Evolutionary conservation across 2,888 invertebrate species (phyloP), one percentile per base, ranked within the genome.

Genomic region (Acronicta leporina): DNA sequence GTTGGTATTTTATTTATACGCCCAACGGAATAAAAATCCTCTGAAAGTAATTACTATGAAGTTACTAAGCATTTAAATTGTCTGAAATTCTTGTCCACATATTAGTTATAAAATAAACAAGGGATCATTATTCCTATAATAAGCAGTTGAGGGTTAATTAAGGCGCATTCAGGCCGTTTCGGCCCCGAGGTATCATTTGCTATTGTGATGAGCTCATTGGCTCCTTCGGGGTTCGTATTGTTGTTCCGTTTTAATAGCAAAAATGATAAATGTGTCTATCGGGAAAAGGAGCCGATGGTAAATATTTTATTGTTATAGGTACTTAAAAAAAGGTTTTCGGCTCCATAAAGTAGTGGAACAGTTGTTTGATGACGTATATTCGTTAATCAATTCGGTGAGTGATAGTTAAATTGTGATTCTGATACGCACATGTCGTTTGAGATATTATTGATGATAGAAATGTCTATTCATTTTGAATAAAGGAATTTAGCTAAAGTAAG

Each of bases 121-220:
- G 77, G 68, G 85, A 86, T 91, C 87, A 90, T 91, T 90, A 90
- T 87, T 86, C 74, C 80, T 84, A 83, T 83, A 87, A 88, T 88
- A 90, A 90, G 89, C 87, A 90, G 89, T 87, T 83, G 84, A 75
- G 87, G 87, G 92, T 92, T 94, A 94, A 94, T 94, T 93, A 93
- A 92, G 88, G 89, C 73, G 86, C 88, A 92, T 92, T 92, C 88
- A 91, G 83, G 76, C 84, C 78, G 82, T 83, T 83, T 80, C 81
- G 82, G 88, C 92, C 92, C 91, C 82, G 80, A 91, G 91, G 92
- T 92, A 93, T 92, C 92, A 92, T 92, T 94, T 90, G 89, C 91
- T 92, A 90, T 94, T 94, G 93, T 93, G 88, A 91, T 87, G 87
- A 86, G 87, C 89, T 89, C 88, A 87, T 89, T 84, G 87, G 85